A percentile compares a stretch with the other conserved stretches of the same genome.
Conservation (phyloP, 2,888 invertebrate species). For the Disparrhopalites patrizii region DNA sequence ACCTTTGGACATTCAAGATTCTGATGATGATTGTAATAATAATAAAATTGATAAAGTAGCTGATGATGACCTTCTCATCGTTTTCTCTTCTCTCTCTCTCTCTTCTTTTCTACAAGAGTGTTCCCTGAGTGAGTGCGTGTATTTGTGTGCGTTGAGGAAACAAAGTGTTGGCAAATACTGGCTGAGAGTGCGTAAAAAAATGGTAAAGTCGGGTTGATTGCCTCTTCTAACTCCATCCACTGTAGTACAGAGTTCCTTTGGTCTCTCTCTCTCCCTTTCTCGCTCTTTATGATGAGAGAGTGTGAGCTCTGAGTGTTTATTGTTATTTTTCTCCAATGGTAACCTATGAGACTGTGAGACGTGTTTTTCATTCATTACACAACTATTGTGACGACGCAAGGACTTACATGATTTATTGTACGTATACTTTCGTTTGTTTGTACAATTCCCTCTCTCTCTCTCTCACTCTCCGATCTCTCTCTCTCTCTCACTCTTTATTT, state of each 20-base stretch:
- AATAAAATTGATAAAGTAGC: slow-evolving; percentile 20
- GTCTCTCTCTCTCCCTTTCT: background rate
- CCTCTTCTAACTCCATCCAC: too few relatives aligned
- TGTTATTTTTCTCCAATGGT: slow-evolving; percentile 23
- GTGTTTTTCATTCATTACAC: slow-evolving; percentile 32
- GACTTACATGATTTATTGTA: slow-evolving; percentile 30
- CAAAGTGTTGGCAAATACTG: slow-evolving; percentile 21
- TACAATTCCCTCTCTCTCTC: background rate
- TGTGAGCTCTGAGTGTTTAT: slow-evolving; percentile 17
- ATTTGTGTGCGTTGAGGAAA: too few relatives aligned
- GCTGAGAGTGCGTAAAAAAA: too few relatives aligned
- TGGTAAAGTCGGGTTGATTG: slow-evolving; percentile 21
- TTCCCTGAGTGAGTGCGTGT: too few relatives aligned
- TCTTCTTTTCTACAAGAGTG: background rate
- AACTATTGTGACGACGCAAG: slow-evolving; percentile 30
- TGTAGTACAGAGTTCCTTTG: background rate
- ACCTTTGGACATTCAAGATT: background rate
- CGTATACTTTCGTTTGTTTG: slow-evolving; percentile 17
- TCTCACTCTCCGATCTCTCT: background rate
- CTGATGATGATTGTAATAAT: background rate
- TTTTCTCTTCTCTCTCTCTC: slow-evolving; percentile 2
- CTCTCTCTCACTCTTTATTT: background rate
- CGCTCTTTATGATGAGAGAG: background rate
- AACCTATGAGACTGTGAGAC: slow-evolving; percentile 15
- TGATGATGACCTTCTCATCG: slow-evolving; percentile 6